Conservation (phyloP, 2,113 vertebrate genomes). For the Salvelinus fontinalis region DNA sequence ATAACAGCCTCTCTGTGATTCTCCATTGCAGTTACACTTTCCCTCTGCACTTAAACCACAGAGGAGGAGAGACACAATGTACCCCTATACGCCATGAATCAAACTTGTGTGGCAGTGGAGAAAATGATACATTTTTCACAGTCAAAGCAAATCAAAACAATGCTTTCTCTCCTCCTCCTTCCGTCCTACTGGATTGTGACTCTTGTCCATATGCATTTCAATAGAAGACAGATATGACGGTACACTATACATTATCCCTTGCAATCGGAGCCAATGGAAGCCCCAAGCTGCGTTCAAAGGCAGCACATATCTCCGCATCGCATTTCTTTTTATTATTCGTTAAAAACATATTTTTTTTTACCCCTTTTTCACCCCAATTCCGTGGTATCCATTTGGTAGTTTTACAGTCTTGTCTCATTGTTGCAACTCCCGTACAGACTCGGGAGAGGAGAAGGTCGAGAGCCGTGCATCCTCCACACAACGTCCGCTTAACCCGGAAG, state of each 20-base stretch:
- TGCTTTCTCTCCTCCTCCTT: slow-evolving; percentile 18
- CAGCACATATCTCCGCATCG: neutral
- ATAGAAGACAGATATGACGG: slow-evolving; percentile 37
- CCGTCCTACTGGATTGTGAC: slow-evolving; percentile 5
- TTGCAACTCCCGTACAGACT: too few relatives aligned
- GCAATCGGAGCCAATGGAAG: slow-evolving; percentile 17
- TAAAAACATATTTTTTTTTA: too few relatives aligned
- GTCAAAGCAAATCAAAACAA: slow-evolving; percentile 45
- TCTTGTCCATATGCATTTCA: slow-evolving; percentile 38
- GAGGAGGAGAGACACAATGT: slow-evolving; percentile 55
- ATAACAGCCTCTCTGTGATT: slow-evolving; percentile 63
- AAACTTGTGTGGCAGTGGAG: slow-evolving; percentile 46
- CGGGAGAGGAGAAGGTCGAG: too few relatives aligned
- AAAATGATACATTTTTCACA: slow-evolving; percentile 63
- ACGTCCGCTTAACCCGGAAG: too few relatives aligned
- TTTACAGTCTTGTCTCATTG: too few relatives aligned
- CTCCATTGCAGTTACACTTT: slow-evolving; percentile 51
- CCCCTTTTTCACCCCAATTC: too few relatives aligned
- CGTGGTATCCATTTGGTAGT: too few relatives aligned
- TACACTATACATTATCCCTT: slow-evolving; percentile 45
- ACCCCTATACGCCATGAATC: slow-evolving; percentile 45
- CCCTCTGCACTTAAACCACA: slow-evolving; percentile 44
- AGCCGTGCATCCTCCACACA: too few relatives aligned
- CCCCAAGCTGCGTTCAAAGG: slow-evolving; percentile 6
- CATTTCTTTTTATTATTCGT: neutral